Percentiles rank a stretch among this genome's conserved stretches.
phyloP scores from a whole-genome alignment of 1,140 invertebrate genomes.

The Hylaeus volcanicus region DNA sequence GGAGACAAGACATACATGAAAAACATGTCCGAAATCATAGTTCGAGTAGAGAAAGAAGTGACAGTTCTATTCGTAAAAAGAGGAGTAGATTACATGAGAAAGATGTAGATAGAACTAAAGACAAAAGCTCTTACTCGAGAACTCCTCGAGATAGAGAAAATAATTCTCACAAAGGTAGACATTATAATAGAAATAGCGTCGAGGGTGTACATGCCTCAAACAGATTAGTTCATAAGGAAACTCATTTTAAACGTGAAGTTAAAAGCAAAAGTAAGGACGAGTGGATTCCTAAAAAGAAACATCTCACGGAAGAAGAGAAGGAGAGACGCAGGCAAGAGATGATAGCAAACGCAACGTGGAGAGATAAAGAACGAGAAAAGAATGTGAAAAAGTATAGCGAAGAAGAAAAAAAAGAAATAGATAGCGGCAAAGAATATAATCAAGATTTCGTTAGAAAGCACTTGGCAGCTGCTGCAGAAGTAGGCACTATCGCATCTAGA shows the following conservation, averaged over 20 bases:
- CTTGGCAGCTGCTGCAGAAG: slow-evolving; percentile 84
- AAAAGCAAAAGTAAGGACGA: slow-evolving; percentile 11
- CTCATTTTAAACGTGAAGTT: slow-evolving; percentile 7
- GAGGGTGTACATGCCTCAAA: background rate
- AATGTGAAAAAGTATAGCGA: slow-evolving; percentile 85
- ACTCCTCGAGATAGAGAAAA: slow-evolving; percentile 4
- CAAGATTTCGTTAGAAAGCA: slow-evolving; percentile 85
- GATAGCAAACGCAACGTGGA: slow-evolving; percentile 88
- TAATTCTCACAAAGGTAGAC: slow-evolving; percentile 1
- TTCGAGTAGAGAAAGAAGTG: slow-evolving; percentile 43
- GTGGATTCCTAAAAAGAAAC: slow-evolving; percentile 46
- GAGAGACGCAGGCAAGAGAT: slow-evolving; percentile 88
- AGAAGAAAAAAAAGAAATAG: slow-evolving; percentile 83
- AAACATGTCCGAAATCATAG: slow-evolving; percentile 22
- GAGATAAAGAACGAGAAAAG: slow-evolving; percentile 85
- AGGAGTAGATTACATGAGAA: slow-evolving; percentile 5
- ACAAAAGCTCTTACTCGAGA: slow-evolving; percentile 7
- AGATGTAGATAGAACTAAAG: background rate
- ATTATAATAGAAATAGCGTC: slow-evolving; percentile 16
- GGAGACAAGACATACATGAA: background rate
- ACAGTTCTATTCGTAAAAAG: background rate
- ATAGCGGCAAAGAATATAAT: slow-evolving; percentile 77
- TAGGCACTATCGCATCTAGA: slow-evolving; percentile 86
- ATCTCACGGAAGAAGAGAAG: slow-evolving; percentile 86
- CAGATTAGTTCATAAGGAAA: slow-evolving; percentile 10